Evolutionary conservation across 1,140 invertebrate species (phyloP).

Genomic region (Drosophila insularis): DNA sequence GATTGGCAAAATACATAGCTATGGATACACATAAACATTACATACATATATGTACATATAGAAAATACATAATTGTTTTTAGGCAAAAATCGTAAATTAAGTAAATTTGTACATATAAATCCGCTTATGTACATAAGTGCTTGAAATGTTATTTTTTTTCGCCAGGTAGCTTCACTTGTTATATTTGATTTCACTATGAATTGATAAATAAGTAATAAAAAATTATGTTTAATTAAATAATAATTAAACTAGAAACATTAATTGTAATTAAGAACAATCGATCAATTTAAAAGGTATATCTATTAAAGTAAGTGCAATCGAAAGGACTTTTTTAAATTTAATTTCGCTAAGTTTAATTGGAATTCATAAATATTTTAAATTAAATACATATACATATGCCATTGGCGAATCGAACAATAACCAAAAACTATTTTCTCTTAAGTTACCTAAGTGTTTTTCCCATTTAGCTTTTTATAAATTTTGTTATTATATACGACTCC

Average conservation of each 20-base stretch:
- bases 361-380: too few relatives aligned
- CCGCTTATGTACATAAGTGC: background rate
- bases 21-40: background rate
- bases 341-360: too few relatives aligned
- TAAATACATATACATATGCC: too few relatives aligned
- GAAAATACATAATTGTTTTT: background rate
- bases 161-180: background rate
- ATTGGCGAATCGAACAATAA: too few relatives aligned
- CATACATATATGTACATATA: background rate
- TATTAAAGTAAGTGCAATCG: background rate
- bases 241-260: background rate
- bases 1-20: background rate
- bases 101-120: background rate
- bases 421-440: too few relatives aligned
- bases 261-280: background rate
- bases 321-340: too few relatives aligned
- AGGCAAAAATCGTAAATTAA: conserved; percentile 1
- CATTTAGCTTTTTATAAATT: too few relatives aligned
- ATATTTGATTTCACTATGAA: background rate
- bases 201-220: background rate
- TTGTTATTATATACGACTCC: too few relatives aligned
- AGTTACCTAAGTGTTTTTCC: too few relatives aligned
- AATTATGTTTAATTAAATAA: conserved; percentile 5
- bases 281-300: background rate
- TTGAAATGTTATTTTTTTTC: background rate